phyloP scores from a whole-genome alignment of 2,113 vertebrate species.

The Pteropus alecto region DNA sequence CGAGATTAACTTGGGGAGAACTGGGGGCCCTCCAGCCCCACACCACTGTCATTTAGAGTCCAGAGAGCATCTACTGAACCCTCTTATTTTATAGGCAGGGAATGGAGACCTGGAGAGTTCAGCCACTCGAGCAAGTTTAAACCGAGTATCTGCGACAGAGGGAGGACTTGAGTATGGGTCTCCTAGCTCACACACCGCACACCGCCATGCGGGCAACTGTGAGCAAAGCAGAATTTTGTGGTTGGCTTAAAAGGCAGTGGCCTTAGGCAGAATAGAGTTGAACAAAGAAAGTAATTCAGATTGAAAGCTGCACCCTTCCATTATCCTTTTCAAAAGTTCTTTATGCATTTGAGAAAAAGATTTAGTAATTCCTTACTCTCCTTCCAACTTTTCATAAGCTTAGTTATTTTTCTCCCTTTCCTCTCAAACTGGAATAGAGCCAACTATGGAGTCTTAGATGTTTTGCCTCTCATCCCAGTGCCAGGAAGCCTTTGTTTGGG shows the following conservation, averaged over 20 bases:
- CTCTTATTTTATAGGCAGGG: neutral
- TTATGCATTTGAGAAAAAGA: constrained; percentile 39
- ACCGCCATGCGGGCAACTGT: neutral
- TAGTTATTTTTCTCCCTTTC: constrained; percentile 29
- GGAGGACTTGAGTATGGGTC: neutral
- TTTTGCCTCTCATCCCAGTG: constrained; percentile 28
- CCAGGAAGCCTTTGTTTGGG: constrained; percentile 67
- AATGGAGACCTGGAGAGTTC: neutral
- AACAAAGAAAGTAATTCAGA: constrained; percentile 69
- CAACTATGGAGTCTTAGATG: constrained; percentile 33
- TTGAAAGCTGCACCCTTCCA: constrained; percentile 17
- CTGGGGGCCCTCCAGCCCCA: neutral
- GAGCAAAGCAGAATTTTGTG: neutral
- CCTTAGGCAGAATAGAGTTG: constrained; percentile 49
- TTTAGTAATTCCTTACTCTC: constrained; percentile 22
- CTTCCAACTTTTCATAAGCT: neutral
- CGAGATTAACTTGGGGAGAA: neutral
- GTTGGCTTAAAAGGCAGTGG: constrained; percentile 25
- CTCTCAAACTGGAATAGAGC: constrained; percentile 17
- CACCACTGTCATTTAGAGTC: neutral
- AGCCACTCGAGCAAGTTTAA: neutral
- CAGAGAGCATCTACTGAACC: neutral
- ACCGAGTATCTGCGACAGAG: neutral
- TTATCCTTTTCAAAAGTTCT: constrained; percentile 33
- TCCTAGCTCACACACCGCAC: neutral